Evolutionary conservation across 1,140 invertebrate species (phyloP).

Genomic region (Grapholita molesta): DNA sequence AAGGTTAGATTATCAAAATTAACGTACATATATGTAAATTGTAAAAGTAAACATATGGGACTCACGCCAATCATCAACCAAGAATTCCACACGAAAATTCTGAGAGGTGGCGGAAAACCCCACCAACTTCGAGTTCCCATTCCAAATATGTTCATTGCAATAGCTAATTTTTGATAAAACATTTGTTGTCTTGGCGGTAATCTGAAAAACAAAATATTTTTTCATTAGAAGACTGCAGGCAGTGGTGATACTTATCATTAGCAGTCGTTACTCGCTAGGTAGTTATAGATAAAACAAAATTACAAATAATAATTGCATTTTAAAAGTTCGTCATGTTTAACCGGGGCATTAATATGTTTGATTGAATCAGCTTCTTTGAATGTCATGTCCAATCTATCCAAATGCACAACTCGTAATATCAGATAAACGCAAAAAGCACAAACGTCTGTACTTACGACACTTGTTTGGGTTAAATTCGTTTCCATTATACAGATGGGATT

Average conservation of each 20-base stretch:
- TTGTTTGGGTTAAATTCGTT: not conserved
- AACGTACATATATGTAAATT: conserved; percentile 28
- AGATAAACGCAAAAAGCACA: not conserved
- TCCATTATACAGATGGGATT: too few species aligned
- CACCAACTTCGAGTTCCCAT: conserved; percentile 24
- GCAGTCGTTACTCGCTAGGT: too few species aligned
- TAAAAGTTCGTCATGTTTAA: not conserved
- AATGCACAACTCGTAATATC: not conserved
- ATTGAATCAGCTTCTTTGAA: not conserved
- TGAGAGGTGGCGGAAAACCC: conserved; percentile 20
- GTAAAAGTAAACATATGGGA: conserved; percentile 22
- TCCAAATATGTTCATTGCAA: conserved; percentile 19
- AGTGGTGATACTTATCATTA: too few species aligned
- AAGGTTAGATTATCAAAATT: conserved; percentile 29
- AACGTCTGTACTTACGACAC: not conserved
- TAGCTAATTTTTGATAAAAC: conserved; percentile 29
- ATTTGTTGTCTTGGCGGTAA: conserved; percentile 28
- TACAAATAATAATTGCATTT: not conserved
- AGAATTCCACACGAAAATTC: conserved; percentile 19
- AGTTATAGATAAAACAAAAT: not conserved
- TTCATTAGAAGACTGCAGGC: not conserved
- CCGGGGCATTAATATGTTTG: not conserved
- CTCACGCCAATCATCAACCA: conserved; percentile 17
- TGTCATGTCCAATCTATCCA: not conserved
- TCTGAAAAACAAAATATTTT: conserved; percentile 24